These are phyloP conservation scores for Salvelinus fontinalis DNA, from an alignment of 2,113 vertebrate species.

Conservation along the genomic window DNA sequence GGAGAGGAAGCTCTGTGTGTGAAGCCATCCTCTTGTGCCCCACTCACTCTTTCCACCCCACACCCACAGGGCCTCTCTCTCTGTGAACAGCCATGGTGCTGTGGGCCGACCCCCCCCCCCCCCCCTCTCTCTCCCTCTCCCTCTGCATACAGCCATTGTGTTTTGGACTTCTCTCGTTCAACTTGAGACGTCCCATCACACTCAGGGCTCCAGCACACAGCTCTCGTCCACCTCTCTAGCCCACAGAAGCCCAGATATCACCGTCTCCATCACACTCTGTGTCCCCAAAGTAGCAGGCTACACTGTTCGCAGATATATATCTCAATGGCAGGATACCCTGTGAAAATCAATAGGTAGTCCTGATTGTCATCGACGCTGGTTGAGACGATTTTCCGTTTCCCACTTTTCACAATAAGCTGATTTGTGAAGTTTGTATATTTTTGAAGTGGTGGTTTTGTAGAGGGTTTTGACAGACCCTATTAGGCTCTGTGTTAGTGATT, in stretches of 20 bases:
- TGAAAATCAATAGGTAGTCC: background rate
- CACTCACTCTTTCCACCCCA: background rate
- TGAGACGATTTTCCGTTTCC: background rate
- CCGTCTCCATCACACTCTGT: background rate
- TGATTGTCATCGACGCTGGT: background rate
- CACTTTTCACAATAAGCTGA: background rate
- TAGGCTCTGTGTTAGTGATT: too few relatives aligned
- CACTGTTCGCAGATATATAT: background rate
- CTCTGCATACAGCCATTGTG: background rate
- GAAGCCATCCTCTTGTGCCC: constrained; percentile 5
- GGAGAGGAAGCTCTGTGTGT: constrained; percentile 26
- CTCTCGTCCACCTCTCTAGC: background rate
- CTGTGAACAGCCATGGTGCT: background rate
- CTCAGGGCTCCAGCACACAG: background rate
- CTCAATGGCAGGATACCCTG: background rate
- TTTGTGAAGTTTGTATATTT: background rate
- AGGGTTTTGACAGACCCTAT: too few relatives aligned
- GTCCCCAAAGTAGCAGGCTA: background rate
- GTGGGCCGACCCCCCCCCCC: background rate
- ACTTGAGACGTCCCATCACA: background rate
- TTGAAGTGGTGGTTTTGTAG: too few relatives aligned
- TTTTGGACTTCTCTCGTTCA: background rate
- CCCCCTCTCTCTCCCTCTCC: background rate
- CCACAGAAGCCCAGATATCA: too few relatives aligned
- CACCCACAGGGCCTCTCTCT: background rate